Evolutionary conservation across 2,888 invertebrate genomes (phyloP).

Genomic region (Dryobota labecula): DNA sequence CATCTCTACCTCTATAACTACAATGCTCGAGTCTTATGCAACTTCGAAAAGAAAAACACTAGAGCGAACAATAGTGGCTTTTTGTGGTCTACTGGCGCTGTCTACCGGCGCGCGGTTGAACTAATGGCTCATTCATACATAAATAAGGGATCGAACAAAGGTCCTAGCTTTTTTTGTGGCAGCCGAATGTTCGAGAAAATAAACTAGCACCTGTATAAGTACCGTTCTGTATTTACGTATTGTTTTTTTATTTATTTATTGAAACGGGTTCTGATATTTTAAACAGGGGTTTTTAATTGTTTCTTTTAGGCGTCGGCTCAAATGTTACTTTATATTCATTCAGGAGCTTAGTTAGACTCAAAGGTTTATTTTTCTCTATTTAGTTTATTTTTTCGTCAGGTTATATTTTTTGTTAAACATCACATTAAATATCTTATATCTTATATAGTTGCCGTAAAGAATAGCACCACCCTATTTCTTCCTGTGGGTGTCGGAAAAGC

Average conservation of each 20-base stretch:
- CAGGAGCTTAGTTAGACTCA: background rate
- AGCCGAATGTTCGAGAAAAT: constrained; percentile 53
- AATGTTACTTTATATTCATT: background rate
- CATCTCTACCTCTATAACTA: constrained; percentile 15
- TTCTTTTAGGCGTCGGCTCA: background rate
- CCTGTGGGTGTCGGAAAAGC: too few species aligned
- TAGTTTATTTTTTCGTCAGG: background rate
- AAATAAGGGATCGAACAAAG: constrained; percentile 69
- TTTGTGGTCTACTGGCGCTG: constrained; percentile 58
- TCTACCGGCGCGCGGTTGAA: constrained; percentile 60
- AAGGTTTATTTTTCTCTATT: background rate
- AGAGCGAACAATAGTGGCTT: constrained; percentile 64
- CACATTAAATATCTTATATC: too few species aligned
- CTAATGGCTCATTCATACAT: constrained; percentile 69
- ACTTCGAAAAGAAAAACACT: constrained; percentile 58
- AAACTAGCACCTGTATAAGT: constrained; percentile 24
- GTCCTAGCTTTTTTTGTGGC: constrained; percentile 48
- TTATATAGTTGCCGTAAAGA: too few species aligned
- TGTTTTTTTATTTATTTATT: constrained; percentile 7
- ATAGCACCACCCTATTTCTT: too few species aligned
- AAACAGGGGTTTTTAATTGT: background rate
- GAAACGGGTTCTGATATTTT: background rate
- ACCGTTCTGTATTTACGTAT: constrained; percentile 4
- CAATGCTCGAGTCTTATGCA: constrained; percentile 50
- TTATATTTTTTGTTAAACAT: background rate